These are phyloP conservation scores for Cebus imitator DNA, from an alignment of 2,113 vertebrate species.

Conservation along the genomic window DNA sequence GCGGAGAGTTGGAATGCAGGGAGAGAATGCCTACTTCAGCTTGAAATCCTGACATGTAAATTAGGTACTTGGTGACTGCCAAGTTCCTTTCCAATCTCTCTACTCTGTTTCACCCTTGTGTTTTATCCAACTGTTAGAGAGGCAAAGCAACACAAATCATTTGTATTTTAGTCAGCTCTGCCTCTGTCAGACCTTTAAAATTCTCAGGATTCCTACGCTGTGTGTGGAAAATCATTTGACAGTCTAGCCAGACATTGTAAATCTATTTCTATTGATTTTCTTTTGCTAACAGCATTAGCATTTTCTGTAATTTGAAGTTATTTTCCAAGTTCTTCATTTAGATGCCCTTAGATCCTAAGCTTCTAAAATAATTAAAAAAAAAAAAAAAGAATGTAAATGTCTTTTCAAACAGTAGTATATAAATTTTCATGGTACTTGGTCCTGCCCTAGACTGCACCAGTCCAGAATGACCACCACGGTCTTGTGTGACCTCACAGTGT, in stretches of 20 bases:
- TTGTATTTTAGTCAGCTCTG: neutral
- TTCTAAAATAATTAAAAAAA: neutral
- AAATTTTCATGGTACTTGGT: neutral
- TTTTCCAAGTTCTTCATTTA: neutral
- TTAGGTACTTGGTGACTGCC: neutral
- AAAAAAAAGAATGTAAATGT: neutral
- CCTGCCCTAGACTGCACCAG: neutral
- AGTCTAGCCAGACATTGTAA: neutral
- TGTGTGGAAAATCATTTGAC: neutral
- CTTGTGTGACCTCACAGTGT: neutral
- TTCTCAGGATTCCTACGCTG: neutral
- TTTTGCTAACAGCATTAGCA: neutral
- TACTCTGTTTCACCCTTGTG: neutral
- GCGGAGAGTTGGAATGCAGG: neutral
- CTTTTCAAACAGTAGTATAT: neutral
- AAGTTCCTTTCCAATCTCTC: neutral
- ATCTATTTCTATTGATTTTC: neutral
- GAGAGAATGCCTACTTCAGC: neutral
- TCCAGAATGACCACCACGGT: neutral
- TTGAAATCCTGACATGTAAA: neutral
- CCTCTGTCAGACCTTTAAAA: neutral
- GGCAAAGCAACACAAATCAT: neutral
- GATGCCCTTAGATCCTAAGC: neutral
- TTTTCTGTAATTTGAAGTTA: slow-evolving; percentile 14
- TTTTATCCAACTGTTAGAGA: neutral